Evolutionary conservation across 2,888 invertebrate genomes (phyloP), one percentile per base, ranked within the genome.

Genomic region (Volucella inanis): DNA sequence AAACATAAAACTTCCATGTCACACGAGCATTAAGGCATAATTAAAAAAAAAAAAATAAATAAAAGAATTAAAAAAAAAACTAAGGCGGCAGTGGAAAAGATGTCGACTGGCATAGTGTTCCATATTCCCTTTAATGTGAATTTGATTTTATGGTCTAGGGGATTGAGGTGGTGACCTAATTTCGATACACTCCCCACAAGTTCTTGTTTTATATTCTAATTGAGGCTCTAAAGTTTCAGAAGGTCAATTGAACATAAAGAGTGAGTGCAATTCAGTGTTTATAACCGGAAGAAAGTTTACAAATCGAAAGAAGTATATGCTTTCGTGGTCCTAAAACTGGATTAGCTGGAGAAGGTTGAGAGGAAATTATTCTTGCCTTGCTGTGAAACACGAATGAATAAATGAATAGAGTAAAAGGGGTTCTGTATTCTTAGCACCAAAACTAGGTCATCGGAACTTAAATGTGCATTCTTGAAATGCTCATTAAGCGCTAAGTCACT

Each of bases 61-160:
- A n/a, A n/a, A n/a, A n/a, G n/a, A n/a, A n/a, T n/a, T n/a, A n/a
- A n/a, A n/a, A n/a, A n/a, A 54, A 12, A 31, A 8, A n/a, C n/a
- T 54, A n/a, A 6, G 54, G 8, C 18, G 31, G 15, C 39, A n/a
- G 15, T 14, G 18, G 45, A 62, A 52, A 67, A 41, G 52, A 52
- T 52, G 67, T 41, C 50, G 15, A 39, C 41, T 18, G 31, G 31
- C 31, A 6, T 6, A 31, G 31, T 6, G 31, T 31, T 67, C 52
- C 67, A 52, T 39, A 54, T 52, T 67, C 8, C 11, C 39, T 15
- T 67, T 52, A 52, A 67, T 54, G 31, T 18, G 31, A 61, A 15
- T 41, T n/a, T 15, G 39, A n/a, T 12, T 14, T 43, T 61, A 41
- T 8, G 12, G 15, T 9, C 54, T 22, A 31, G 31, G 31, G 31